Conservation (phyloP, 92 coral and sea anemone species). For the Pocillopora grandis region DNA sequence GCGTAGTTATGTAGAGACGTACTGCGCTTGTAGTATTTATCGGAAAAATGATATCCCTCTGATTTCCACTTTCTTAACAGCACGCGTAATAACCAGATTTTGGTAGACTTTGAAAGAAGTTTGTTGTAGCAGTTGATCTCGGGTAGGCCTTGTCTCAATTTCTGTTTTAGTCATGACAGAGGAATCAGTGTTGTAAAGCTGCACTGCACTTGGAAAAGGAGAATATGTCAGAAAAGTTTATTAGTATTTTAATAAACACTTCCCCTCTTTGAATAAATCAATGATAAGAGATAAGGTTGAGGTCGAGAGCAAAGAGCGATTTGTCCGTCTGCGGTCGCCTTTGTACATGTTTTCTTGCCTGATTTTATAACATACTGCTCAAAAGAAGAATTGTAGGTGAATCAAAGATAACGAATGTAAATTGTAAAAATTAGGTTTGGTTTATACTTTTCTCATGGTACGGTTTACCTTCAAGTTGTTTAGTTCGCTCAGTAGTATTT, state of each 20-base stretch:
- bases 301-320: slow-evolving; percentile 5
- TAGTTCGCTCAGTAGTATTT: too few species aligned
- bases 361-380: too few species aligned
- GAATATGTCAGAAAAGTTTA: not conserved
- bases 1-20: not conserved
- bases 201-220: not conserved
- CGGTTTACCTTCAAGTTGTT: too few species aligned
- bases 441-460: too few species aligned
- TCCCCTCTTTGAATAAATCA: slow-evolving; percentile 15
- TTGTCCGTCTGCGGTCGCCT: slow-evolving; percentile 1
- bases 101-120: not conserved
- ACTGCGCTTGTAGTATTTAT: not conserved
- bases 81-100: not conserved
- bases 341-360: not conserved
- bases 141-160: not conserved
- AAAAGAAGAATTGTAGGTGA: too few species aligned
- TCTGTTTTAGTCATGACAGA: not conserved
- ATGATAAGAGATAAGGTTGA: slow-evolving; percentile 5
- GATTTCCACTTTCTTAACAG: not conserved
- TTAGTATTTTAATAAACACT: not conserved
- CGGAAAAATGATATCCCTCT: not conserved
- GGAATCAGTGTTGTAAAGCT: not conserved
- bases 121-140: not conserved
- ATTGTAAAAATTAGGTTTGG: not conserved
- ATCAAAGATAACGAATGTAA: not conserved